These are phyloP conservation scores for Cylindroiulus punctatus DNA, from an alignment of 2,888 invertebrate species.

Conservation along the genomic window DNA sequence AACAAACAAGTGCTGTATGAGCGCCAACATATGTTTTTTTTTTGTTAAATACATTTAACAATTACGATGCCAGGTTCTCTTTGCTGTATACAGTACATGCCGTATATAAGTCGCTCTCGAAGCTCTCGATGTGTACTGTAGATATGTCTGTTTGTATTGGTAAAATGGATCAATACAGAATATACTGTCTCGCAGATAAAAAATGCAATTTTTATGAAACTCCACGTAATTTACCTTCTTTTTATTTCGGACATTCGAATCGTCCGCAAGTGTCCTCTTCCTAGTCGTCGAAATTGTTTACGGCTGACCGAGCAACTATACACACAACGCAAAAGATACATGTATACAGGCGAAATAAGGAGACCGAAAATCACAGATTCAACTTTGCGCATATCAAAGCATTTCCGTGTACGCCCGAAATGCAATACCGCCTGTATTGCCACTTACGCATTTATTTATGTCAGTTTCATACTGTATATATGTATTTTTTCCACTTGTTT, in stretches of 20 bases:
- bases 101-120: neutral
- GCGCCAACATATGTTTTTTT: too few species aligned
- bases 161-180: neutral
- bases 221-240: neutral
- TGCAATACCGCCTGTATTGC: neutral
- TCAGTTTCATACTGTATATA: neutral
- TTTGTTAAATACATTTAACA: too few species aligned
- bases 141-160: neutral
- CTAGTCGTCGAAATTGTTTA: neutral
- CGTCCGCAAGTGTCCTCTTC: neutral
- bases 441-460: neutral
- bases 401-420: neutral
- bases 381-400: neutral
- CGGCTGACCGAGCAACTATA: neutral
- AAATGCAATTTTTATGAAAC: neutral
- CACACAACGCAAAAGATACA: neutral
- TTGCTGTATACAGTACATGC: too few species aligned
- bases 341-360: neutral
- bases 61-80: too few species aligned
- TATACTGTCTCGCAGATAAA: neutral
- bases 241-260: neutral
- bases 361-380: neutral
- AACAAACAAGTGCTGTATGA: too few species aligned
- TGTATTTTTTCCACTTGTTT: neutral
- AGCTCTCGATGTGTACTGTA: neutral